phyloP scores from a whole-genome alignment of 2,888 invertebrate genomes.

The Limnephilus marmoratus region DNA sequence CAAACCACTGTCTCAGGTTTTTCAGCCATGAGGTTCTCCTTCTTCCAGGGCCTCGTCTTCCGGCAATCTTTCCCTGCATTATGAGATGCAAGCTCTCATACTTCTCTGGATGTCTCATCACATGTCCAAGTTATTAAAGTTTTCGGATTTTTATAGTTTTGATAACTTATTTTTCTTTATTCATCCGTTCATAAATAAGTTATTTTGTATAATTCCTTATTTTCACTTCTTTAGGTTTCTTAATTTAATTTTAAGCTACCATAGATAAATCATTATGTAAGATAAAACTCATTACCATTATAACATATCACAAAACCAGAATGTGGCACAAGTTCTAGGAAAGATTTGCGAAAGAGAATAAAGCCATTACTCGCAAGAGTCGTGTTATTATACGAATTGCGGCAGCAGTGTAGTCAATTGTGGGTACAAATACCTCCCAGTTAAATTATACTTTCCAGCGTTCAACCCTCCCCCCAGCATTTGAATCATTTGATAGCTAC shows the following conservation, averaged over 20 bases:
- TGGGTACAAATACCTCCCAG: conserved; percentile 4
- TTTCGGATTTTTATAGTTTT: too few species aligned
- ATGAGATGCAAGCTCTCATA: too few species aligned
- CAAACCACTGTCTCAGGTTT: too few species aligned
- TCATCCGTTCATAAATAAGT: neutral
- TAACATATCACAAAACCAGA: neutral
- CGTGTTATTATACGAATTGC: neutral
- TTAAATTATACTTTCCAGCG: neutral
- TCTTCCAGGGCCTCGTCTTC: too few species aligned
- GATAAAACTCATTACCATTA: neutral
- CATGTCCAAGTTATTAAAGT: too few species aligned
- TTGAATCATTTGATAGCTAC: conserved; percentile 7
- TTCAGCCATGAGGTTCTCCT: too few species aligned
- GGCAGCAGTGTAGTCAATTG: neutral
- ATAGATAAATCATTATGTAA: neutral
- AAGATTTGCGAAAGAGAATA: neutral
- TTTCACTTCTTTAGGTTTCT: neutral
- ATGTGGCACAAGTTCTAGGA: neutral
- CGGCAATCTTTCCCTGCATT: too few species aligned
- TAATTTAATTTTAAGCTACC: neutral
- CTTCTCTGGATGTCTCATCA: too few species aligned
- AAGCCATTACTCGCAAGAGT: neutral
- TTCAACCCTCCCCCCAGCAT: neutral
- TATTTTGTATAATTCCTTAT: neutral
- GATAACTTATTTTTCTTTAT: too few species aligned